These are phyloP conservation scores for Dunckerocampus dactyliophorus DNA, from an alignment of 2,113 vertebrate species.

Conservation along the genomic window DNA sequence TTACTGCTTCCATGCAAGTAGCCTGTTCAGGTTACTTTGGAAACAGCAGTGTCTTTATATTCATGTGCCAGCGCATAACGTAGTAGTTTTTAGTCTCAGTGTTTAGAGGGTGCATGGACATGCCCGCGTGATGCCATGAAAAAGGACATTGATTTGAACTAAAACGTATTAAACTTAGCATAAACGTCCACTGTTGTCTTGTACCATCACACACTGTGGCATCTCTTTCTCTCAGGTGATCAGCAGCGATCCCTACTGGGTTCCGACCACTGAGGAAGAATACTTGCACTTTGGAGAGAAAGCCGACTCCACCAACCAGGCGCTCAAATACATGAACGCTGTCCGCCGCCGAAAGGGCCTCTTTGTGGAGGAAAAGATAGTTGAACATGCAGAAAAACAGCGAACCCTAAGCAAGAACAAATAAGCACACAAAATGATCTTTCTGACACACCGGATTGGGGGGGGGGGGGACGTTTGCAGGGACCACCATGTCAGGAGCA, in stretches of 20 bases:
- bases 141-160: too few species aligned
- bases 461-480: neutral
- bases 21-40: too few species aligned
- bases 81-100: too few species aligned
- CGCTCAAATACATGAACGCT: constrained; percentile 90
- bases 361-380: constrained; percentile 91
- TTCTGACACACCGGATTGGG: neutral
- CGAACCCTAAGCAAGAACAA: constrained; percentile 91
- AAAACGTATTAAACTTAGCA: too few species aligned
- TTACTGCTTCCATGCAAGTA: too few species aligned
- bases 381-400: constrained; percentile 95
- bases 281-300: constrained; percentile 98
- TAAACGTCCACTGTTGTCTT: neutral
- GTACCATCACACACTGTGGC: neutral
- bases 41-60: too few species aligned
- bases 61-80: too few species aligned
- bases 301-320: constrained; percentile 89
- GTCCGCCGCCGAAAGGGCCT: constrained; percentile 92
- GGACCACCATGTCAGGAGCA: neutral
- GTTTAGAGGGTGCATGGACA: too few species aligned
- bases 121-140: too few species aligned
- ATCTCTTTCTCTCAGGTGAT: constrained; percentile 75
- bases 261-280: constrained; percentile 95
- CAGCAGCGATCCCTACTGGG: constrained; percentile 90
- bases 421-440: constrained; percentile 45